These are phyloP conservation scores for Lordiphosa stackelbergi DNA, from an alignment of 1,140 invertebrate species.

Conservation along the genomic window DNA sequence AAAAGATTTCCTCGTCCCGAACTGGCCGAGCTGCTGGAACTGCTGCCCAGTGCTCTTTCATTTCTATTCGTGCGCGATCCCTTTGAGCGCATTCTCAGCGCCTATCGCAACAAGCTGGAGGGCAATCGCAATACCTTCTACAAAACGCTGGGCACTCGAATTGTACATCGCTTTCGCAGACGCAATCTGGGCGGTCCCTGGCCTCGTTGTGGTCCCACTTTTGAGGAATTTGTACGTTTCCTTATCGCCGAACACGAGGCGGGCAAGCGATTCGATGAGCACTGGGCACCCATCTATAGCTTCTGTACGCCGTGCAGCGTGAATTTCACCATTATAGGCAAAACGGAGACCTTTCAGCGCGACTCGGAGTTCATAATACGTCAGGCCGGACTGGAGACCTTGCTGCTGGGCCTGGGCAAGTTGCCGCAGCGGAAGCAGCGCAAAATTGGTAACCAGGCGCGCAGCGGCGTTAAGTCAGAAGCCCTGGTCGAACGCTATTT, in stretches of 20 bases:
- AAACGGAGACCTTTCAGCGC: slow-evolving; percentile 84
- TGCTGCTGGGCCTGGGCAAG: slow-evolving; percentile 79
- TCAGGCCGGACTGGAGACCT: slow-evolving; percentile 79
- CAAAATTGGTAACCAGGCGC: slow-evolving; percentile 79
- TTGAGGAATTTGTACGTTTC: slow-evolving; percentile 85
- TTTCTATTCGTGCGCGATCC: slow-evolving; percentile 94
- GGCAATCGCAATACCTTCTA: slow-evolving; percentile 84
- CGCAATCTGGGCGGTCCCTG: slow-evolving; percentile 24
- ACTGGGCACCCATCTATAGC: slow-evolving; percentile 86
- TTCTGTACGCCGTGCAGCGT: slow-evolving; percentile 87
- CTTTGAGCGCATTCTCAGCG: slow-evolving; percentile 91
- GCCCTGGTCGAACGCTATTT: slow-evolving; percentile 81
- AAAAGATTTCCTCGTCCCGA: slow-evolving; percentile 81
- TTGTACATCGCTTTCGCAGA: slow-evolving; percentile 79
- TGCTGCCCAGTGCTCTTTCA: slow-evolving; percentile 80
- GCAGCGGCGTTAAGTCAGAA: slow-evolving; percentile 78
- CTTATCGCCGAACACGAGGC: slow-evolving; percentile 78
- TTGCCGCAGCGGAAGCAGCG: slow-evolving; percentile 78
- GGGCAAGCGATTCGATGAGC: slow-evolving; percentile 80
- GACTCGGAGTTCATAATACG: slow-evolving; percentile 84
- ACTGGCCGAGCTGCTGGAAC: slow-evolving; percentile 79
- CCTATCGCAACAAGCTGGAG: slow-evolving; percentile 93
- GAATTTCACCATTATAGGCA: slow-evolving; percentile 81
- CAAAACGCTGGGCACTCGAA: slow-evolving; percentile 82
- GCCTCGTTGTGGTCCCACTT: slow-evolving; percentile 79